Conservation (phyloP, 2,888 invertebrate species). For the Apocheima hispidaria region DNA sequence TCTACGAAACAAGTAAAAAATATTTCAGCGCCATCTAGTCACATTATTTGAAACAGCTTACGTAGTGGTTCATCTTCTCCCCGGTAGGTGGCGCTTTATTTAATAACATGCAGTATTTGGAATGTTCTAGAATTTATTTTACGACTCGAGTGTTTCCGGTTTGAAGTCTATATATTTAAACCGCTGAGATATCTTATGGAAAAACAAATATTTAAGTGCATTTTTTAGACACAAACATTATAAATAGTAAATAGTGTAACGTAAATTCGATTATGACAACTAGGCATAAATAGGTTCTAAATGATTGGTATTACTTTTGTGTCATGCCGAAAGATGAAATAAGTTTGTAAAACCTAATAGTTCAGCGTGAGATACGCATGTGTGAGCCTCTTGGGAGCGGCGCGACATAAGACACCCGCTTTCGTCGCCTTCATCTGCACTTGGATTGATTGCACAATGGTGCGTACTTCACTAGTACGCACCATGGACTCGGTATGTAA, state of each 20-base stretch:
- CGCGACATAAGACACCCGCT: too few species aligned
- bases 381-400: too few species aligned
- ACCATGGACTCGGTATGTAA: too few species aligned
- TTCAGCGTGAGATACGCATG: too few species aligned
- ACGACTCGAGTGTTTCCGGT: conserved; percentile 5
- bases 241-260: background rate
- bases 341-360: too few species aligned
- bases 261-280: background rate
- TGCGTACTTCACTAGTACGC: too few species aligned
- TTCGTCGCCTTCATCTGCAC: too few species aligned
- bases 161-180: background rate
- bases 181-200: background rate
- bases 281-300: background rate
- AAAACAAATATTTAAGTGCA: background rate
- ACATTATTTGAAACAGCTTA: background rate
- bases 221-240: background rate
- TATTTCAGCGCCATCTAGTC: conserved; percentile 10
- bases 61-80: conserved; percentile 18
- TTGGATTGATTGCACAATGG: too few species aligned
- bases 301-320: background rate
- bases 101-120: background rate
- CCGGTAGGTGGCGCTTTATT: conserved; percentile 13
- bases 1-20: background rate
- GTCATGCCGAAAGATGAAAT: too few species aligned
- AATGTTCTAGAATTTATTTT: conserved; percentile 25